These are phyloP conservation scores for Gymnothorax reevesii DNA, from an alignment of 2,797 vertebrate genomes.

Conservation along the genomic window DNA sequence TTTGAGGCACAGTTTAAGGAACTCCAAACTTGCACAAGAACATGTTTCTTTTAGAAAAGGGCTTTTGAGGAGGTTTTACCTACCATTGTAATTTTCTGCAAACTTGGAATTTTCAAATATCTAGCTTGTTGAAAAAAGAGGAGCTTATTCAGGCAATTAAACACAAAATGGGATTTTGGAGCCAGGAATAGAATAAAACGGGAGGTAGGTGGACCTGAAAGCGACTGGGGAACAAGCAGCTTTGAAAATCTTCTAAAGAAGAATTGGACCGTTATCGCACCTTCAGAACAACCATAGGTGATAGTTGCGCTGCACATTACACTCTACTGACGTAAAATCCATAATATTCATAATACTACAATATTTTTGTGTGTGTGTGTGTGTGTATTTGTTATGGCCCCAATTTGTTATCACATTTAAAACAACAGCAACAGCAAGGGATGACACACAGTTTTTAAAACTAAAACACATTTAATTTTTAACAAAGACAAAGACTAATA, in stretches of 20 bases:
- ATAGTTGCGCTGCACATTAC: background rate
- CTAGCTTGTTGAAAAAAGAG: background rate
- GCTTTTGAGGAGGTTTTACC: background rate
- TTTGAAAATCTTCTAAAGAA: background rate
- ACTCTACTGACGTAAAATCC: background rate
- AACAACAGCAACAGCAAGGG: too few relatives aligned
- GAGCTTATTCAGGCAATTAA: background rate
- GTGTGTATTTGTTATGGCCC: too few relatives aligned
- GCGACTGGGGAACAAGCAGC: background rate
- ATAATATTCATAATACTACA: too few relatives aligned
- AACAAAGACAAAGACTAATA: too few relatives aligned
- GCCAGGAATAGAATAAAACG: background rate
- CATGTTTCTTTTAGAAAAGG: background rate
- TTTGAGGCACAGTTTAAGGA: background rate
- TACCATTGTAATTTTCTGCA: background rate
- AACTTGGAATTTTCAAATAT: background rate
- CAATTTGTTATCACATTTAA: too few relatives aligned
- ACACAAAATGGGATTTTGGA: background rate
- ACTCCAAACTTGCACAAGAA: background rate
- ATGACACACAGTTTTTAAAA: too few relatives aligned
- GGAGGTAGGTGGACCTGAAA: background rate
- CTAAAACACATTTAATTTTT: too few relatives aligned
- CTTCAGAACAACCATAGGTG: background rate
- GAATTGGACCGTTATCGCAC: background rate
- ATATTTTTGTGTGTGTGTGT: too few relatives aligned